Base-by-base conservation (phyloP, 1,140 invertebrate species). In the Halotydeus destructor region DNA sequence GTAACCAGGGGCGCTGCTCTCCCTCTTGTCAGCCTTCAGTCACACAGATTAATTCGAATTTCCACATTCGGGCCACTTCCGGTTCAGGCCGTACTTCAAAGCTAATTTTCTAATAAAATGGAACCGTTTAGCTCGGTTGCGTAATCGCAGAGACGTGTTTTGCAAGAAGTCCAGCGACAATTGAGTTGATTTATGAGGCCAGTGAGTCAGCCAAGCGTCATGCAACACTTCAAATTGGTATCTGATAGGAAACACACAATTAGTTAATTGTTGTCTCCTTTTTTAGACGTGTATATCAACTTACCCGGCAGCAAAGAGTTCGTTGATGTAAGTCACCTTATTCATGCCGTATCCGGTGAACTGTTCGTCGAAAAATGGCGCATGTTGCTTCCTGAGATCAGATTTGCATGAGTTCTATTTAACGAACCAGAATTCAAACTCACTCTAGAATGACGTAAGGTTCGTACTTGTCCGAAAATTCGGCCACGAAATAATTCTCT, bases 331-430 rank as follows among this genome's bases (percentile, higher is more conserved):
- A 39, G 52, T 54, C 8, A 55, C 51, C 51, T 55, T 55, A 37
- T 55, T 55, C 54, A 55, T 55, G 23, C 54, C 54, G 45, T 55
- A 55, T 18, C 54, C 54, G 14, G 43, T 28, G 41, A 55, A 50
- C 26, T 40, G 23, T 47, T 55, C 52, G 46, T 50, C 48, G 42
- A 49, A 54, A 11, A 41, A 31, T 18, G 52, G 52, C 16, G 50
- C 6, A 25, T 41, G 5, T 26, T 30, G 22, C 14, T 52, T 54
- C 19, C 52, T 53, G 19, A 35, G 27, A 32, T 24, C 26, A 43
- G 33, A 39, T 37, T 34, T 46, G 22, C 35, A 23, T 3, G 19
- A 3, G 19, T 22, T 3, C 28, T 23, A 37, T 37, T 9, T 28
- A 32, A 18, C 9, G 42, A 2, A 31, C 16, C 22, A 32, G 21